Evolutionary conservation across 2,888 invertebrate genomes (phyloP).

Genomic region (Amphipyra tragopoginis): DNA sequence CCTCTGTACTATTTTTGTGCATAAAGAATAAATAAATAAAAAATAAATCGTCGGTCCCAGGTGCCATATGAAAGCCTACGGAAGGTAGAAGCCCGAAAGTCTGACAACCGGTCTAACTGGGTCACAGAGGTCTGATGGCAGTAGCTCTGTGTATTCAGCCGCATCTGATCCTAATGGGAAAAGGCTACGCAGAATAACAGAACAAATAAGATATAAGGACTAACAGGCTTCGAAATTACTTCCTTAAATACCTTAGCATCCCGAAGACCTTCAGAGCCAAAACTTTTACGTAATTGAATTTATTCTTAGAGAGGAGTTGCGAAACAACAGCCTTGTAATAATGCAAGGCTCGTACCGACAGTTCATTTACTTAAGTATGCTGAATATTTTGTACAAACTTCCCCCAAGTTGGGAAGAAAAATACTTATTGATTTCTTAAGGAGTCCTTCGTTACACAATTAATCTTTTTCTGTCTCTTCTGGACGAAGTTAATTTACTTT

Average conservation of each 20-base stretch:
- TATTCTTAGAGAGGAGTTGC: constrained; percentile 32
- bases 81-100: too few relatives aligned
- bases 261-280: constrained; percentile 12
- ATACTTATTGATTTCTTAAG: constrained; percentile 65
- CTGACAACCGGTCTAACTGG: too few relatives aligned
- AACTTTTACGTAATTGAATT: constrained; percentile 52
- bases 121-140: too few relatives aligned
- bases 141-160: too few relatives aligned
- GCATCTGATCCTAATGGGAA: too few relatives aligned
- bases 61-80: too few relatives aligned
- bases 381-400: constrained; percentile 55
- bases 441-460: constrained; percentile 41
- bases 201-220: constrained; percentile 6
- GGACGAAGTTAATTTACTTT: constrained; percentile 45
- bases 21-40: too few relatives aligned
- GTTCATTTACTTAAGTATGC: constrained; percentile 64
- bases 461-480: constrained; percentile 48
- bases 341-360: constrained; percentile 45
- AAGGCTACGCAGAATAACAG: background rate
- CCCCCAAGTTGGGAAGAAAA: constrained; percentile 46
- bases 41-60: too few relatives aligned
- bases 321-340: constrained; percentile 43
- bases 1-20: too few relatives aligned
- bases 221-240: constrained; percentile 11
- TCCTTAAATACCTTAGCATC: constrained; percentile 18